Evolutionary conservation across 2,888 invertebrate genomes (phyloP).

Genomic region (Drosophila tanythrix): DNA sequence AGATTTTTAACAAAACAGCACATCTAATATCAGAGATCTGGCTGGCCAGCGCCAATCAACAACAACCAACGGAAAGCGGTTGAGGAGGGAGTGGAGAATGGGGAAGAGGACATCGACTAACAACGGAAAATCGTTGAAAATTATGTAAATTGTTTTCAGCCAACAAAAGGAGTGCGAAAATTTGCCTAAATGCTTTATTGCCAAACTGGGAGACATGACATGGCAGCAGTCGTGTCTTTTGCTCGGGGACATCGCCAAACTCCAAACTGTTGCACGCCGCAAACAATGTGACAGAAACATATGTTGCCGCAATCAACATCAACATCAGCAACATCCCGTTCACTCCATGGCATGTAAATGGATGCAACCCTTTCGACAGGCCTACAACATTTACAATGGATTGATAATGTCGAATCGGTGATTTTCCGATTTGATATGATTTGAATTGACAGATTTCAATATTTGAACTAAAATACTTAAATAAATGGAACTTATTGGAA

Average conservation of each 20-base stretch:
- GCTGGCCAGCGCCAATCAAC: constrained; percentile 54
- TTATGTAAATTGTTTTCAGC: constrained; percentile 73
- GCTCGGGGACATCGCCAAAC: constrained; percentile 28
- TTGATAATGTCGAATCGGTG: constrained; percentile 10
- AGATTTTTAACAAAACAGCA: constrained; percentile 57
- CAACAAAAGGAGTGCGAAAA: constrained; percentile 73
- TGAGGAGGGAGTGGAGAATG: neutral
- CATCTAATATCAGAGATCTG: constrained; percentile 48
- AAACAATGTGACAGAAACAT: constrained; percentile 72
- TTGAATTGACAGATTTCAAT: neutral
- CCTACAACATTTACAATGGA: constrained; percentile 12
- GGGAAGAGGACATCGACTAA: constrained; percentile 30
- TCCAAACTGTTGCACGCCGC: constrained; percentile 57
- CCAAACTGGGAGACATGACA: constrained; percentile 45
- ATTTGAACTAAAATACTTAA: neutral
- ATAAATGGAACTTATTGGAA: neutral
- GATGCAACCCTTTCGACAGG: constrained; percentile 47
- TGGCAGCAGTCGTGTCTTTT: constrained; percentile 29
- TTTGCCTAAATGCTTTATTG: constrained; percentile 82
- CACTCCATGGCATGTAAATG: constrained; percentile 2
- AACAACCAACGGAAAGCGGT: constrained; percentile 4
- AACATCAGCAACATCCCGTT: constrained; percentile 22
- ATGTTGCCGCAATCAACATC: constrained; percentile 68
- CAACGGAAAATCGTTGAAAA: constrained; percentile 71
- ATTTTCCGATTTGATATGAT: neutral